Conservation (phyloP, 2,113 vertebrate species). For the Triplophysa siluroides region DNA sequence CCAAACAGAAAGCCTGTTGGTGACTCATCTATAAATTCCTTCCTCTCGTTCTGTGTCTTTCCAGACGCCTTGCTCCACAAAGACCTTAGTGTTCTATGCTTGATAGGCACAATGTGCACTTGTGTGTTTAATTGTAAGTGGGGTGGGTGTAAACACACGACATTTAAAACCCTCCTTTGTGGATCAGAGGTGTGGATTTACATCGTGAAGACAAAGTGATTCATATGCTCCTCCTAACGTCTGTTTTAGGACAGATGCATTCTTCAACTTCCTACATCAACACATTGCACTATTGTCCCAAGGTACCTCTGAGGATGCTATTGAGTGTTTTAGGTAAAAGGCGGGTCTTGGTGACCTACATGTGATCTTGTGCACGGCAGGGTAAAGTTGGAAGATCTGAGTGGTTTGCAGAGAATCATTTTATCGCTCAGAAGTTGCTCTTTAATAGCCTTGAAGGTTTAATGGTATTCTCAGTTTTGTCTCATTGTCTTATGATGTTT, state of each 20-base stretch:
- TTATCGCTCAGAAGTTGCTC: too few relatives aligned
- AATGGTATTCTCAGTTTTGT: too few relatives aligned
- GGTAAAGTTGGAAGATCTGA: constrained; percentile 42
- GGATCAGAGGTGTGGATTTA: constrained; percentile 78
- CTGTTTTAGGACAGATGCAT: constrained; percentile 73
- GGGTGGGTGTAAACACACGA: constrained; percentile 74
- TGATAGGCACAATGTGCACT: constrained; percentile 75
- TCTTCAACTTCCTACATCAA: constrained; percentile 73
- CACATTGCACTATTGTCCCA: constrained; percentile 73
- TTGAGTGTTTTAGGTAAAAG: constrained; percentile 34
- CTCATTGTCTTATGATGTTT: too few relatives aligned
- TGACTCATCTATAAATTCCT: constrained; percentile 79
- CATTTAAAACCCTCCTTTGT: constrained; percentile 76
- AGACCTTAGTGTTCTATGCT: constrained; percentile 74
- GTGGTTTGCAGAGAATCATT: background rate
- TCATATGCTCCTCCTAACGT: constrained; percentile 68
- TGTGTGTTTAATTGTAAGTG: constrained; percentile 79
- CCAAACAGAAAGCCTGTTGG: constrained; percentile 58
- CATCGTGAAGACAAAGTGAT: constrained; percentile 71
- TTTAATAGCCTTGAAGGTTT: too few relatives aligned
- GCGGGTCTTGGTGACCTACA: constrained; percentile 58
- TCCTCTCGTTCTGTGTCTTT: constrained; percentile 69
- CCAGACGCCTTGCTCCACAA: constrained; percentile 75
- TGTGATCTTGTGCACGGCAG: constrained; percentile 64
- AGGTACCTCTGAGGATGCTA: constrained; percentile 64